These are phyloP conservation scores for Artibeus jamaicensis DNA, from an alignment of 2,797 vertebrate species.

Conservation along the genomic window DNA sequence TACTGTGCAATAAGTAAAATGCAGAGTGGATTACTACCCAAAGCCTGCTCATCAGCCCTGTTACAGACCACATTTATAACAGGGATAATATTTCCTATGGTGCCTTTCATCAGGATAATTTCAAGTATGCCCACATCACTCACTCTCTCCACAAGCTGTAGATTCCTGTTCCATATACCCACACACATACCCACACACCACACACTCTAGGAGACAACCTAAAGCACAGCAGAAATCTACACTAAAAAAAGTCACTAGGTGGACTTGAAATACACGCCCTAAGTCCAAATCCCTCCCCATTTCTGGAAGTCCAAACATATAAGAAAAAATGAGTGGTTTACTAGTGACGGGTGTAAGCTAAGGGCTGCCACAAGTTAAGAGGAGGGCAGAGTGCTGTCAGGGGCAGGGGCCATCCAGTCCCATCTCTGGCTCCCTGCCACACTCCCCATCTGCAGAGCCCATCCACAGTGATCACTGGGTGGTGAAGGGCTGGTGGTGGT, in stretches of 20 bases:
- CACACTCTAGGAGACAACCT: neutral
- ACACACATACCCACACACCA: neutral
- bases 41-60: neutral
- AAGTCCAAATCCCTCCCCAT: neutral
- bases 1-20: slow-evolving; percentile 36
- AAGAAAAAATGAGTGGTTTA: neutral
- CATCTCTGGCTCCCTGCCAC: neutral
- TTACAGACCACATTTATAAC: neutral
- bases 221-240: neutral
- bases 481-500: neutral
- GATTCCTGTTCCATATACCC: neutral
- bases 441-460: neutral
- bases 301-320: neutral
- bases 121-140: neutral
- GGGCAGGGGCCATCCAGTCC: neutral
- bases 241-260: neutral
- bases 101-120: neutral
- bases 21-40: slow-evolving; percentile 10
- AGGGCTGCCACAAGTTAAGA: neutral
- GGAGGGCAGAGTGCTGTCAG: neutral
- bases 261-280: neutral
- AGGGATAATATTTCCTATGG: neutral
- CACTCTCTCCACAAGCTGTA: neutral
- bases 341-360: neutral
- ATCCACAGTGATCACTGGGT: neutral